Evolutionary conservation across 2,888 invertebrate species (phyloP).

Genomic region (Ectropis crepuscularia): DNA sequence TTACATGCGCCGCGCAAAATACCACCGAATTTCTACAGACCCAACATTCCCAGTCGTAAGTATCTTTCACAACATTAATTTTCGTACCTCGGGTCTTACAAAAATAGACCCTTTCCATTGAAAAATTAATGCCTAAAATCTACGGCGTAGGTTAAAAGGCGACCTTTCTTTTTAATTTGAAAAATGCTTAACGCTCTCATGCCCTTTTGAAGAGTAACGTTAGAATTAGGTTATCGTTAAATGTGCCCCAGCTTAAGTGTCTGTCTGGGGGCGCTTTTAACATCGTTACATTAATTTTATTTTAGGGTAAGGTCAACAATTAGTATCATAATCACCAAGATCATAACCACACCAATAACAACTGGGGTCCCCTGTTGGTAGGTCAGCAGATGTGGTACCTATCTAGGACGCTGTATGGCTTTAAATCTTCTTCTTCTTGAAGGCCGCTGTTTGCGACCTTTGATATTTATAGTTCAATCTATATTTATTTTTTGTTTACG

Average conservation of each 20-base stretch:
- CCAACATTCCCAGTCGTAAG: constrained; percentile 37
- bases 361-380: too few species aligned
- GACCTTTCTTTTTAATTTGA: constrained; percentile 41
- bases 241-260: constrained; percentile 7
- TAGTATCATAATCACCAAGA: too few species aligned
- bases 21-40: constrained; percentile 10
- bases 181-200: constrained; percentile 35
- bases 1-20: constrained; percentile 7
- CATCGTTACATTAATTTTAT: neutral
- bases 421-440: too few species aligned
- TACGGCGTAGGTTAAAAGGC: constrained; percentile 32
- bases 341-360: too few species aligned
- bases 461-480: too few species aligned
- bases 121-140: constrained; percentile 39
- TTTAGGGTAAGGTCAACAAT: too few species aligned
- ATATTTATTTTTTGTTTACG: too few species aligned
- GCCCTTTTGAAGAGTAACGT: constrained; percentile 15
- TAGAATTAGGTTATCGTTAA: constrained; percentile 20
- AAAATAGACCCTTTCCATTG: constrained; percentile 37
- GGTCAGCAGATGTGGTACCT: too few species aligned
- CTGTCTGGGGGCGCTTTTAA: constrained; percentile 1
- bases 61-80: constrained; percentile 53
- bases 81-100: constrained; percentile 40
- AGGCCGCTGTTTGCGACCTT: too few species aligned
- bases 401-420: too few species aligned